Evolutionary conservation across 2,113 vertebrate species (phyloP).

Genomic region (Vulpes lagopus): DNA sequence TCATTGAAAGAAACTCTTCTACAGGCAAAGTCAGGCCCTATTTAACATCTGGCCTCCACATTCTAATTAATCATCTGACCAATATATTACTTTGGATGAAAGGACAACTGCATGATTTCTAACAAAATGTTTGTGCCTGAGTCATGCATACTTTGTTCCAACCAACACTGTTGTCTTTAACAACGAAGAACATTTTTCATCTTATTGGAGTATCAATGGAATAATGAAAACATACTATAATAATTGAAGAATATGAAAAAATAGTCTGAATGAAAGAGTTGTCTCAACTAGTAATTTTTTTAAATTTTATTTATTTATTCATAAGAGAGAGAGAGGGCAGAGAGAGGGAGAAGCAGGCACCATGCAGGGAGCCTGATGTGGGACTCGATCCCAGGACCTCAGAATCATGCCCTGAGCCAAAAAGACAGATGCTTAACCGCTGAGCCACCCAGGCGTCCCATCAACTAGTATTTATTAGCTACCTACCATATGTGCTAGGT

Average conservation of each 20-base stretch:
- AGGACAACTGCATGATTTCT: background rate
- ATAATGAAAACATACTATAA: constrained; percentile 1
- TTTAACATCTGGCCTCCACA: background rate
- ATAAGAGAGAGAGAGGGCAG: too few species aligned
- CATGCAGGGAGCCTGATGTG: too few species aligned
- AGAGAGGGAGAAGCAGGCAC: too few species aligned
- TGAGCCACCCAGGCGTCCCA: too few species aligned
- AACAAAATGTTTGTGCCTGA: background rate
- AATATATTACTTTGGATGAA: background rate
- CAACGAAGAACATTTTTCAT: background rate
- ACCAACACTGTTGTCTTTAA: background rate
- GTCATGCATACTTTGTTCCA: background rate
- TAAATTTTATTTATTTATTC: too few species aligned
- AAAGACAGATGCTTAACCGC: too few species aligned
- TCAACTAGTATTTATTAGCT: background rate
- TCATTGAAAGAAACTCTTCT: background rate
- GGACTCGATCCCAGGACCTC: too few species aligned
- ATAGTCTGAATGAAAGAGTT: background rate
- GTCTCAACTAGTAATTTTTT: background rate
- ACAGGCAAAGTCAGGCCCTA: background rate
- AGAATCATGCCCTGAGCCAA: too few species aligned
- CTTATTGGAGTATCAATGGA: background rate
- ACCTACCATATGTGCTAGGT: background rate
- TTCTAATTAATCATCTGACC: background rate
- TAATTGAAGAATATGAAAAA: background rate